Base-by-base conservation (phyloP, 2,888 invertebrate genomes). In the Sinodicranocentrus sp. region DNA sequence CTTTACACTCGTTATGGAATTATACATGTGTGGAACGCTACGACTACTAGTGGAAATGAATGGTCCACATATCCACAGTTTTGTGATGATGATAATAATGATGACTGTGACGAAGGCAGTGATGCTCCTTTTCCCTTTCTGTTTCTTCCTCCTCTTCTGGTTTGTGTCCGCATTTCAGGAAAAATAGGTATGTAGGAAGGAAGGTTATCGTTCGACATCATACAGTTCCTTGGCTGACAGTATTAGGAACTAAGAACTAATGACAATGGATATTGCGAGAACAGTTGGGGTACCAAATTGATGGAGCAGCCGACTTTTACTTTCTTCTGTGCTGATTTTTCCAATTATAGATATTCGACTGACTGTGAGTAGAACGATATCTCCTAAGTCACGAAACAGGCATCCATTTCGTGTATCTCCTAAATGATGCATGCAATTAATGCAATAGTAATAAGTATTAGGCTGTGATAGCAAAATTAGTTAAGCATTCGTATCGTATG, bases 181-280 rank as follows among this genome's bases (percentile, higher is more conserved):
- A 80, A 80, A 80, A 73, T 73, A 65, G 80, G 73, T 80, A 80
- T 72, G 57, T 73, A 73, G 72, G 80, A 73, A 65, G 73, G 73
- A 72, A 73, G 73, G 80, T 72, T 73, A 80, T 80, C 73, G 80
- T 80, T 80, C 80, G 71, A 80, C 67, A 44, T 21, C 15, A 43
- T 63, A 19, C 48, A 26, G 39, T 65, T 65, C 21, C 39, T 28
- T 63, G 15, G 48, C 43, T 33, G 65, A 21, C 43, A 23, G 43
- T 10, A 19, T 19, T n/a, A 28, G 33, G 6, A n/a, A 6, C 2
- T 10, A n/a, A 48, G 15, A n/a, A n/a, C 2, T 6, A 48, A n/a
- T n/a, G 15, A 48, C 48, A 48, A 48, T 48, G 48, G 48, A 48
- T 48, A n/a, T 33, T 33, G 33, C n/a, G n/a, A n/a, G n/a, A n/a